These are phyloP conservation scores for Ceryle rudis DNA, from an alignment of 2,797 vertebrate genomes.

Conservation along the genomic window DNA sequence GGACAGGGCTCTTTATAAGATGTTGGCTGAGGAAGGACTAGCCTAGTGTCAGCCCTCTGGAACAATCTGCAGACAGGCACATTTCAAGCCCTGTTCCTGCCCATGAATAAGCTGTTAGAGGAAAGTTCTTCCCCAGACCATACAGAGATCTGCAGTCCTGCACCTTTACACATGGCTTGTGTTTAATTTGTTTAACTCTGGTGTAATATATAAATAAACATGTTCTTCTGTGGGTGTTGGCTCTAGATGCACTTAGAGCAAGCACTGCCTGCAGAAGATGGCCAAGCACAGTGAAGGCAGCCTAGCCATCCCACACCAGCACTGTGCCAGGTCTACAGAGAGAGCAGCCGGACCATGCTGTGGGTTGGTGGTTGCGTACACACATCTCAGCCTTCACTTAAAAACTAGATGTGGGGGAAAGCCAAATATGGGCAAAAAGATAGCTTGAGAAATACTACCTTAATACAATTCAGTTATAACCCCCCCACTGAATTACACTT, in stretches of 20 bases:
- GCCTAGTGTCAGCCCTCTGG: neutral
- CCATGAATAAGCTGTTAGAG: no score
- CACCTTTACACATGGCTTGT: neutral
- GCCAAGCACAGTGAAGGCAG: neutral
- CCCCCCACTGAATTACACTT: neutral
- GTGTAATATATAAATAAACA: neutral
- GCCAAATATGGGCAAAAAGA: neutral
- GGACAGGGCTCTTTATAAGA: neutral
- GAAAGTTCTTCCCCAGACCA: neutral
- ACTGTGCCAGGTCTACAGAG: rapidly evolving
- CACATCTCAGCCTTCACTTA: neutral
- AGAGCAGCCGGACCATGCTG: rapidly evolving
- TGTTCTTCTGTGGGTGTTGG: neutral
- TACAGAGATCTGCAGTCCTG: neutral
- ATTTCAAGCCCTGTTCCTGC: neutral
- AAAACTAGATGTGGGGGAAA: neutral
- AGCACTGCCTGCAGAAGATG: neutral
- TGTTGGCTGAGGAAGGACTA: neutral
- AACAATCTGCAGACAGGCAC: neutral
- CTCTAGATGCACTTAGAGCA: neutral
- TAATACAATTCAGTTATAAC: neutral
- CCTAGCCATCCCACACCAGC: rapidly evolving
- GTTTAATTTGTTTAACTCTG: neutral
- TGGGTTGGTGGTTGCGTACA: neutral
- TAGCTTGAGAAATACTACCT: neutral